These are phyloP conservation scores for Pholis gunnellus DNA, from an alignment of 2,113 vertebrate species.

Conservation along the genomic window DNA sequence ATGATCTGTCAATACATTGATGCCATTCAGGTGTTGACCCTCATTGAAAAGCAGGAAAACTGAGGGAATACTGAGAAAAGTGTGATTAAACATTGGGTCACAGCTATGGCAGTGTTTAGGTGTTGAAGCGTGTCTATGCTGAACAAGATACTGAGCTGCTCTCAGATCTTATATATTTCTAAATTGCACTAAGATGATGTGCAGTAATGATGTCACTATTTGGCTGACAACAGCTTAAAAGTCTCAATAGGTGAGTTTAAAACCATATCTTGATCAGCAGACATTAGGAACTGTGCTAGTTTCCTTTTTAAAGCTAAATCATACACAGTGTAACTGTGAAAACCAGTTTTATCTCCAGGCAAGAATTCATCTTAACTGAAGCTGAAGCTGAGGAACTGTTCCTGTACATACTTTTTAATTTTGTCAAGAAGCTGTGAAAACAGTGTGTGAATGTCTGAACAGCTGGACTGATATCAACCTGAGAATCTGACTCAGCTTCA, in stretches of 20 bases:
- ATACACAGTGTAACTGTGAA: slow-evolving; percentile 4
- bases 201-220: not conserved
- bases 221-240: not conserved
- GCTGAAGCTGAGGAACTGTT: slow-evolving; percentile 9
- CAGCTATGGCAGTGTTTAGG: not conserved
- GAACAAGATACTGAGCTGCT: not conserved
- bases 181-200: not conserved
- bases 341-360: slow-evolving; percentile 24
- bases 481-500: slow-evolving; percentile 26
- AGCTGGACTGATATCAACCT: slow-evolving; percentile 21
- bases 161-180: not conserved
- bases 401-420: not conserved
- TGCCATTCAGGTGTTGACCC: not conserved
- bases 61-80: not conserved
- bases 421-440: slow-evolving; percentile 30
- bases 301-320: slow-evolving; percentile 16
- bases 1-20: not conserved
- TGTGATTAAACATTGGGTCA: not conserved
- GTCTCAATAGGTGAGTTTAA: not conserved
- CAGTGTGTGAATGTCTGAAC: not conserved
- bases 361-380: not conserved
- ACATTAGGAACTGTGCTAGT: slow-evolving; percentile 22
- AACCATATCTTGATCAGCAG: not conserved
- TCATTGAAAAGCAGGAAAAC: not conserved
- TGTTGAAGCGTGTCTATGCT: not conserved